Base-by-base conservation (phyloP, 2,888 invertebrate species). In the Drosophila quinaria region DNA sequence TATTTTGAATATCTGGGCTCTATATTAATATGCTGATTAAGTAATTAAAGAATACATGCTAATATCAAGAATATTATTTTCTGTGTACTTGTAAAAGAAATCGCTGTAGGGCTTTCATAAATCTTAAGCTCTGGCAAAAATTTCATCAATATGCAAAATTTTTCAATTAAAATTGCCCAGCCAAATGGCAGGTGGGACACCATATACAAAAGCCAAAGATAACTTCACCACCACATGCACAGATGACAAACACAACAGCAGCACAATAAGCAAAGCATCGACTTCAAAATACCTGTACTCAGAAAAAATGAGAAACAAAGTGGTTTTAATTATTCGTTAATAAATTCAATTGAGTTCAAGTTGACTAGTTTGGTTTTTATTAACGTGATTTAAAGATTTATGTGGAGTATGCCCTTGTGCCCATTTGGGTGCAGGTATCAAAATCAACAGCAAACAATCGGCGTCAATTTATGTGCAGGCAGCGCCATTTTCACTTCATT, bases 111-210 rank as follows among this genome's bases (percentile, higher is more conserved):
- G 69, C 50, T 58, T 64, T 42, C 81, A 82, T 78, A 87, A 80
- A 85, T 89, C 82, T 80, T 52, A 64, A 74, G 56, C 66, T 29
- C 47, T 55, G 60, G 54, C 66, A 78, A 74, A 90, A 91, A 91
- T 90, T 91, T 90, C 89, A 92, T 92, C 90, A 91, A 91, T 91
- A 92, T 92, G 92, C 91, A 90, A 92, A 91, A 91, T 89, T 92
- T 92, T 92, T 92, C 92, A 92, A 92, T 92, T 92, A 92, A 92
- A 85, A 83, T 87, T 90, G 83, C 67, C 69, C 71, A 83, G 54
- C 65, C 72, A 80, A 74, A 88, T 77, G 86, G 88, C 83, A 76
- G 70, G 39, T 68, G 62, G 55, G 46, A 61, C 37, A 54, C 79
- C 68, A 66, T 60, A 83, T 62, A 84, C 63, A 86, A 88, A 67